These are phyloP conservation scores for Caenorhabditis sp. DNA, from an alignment of 2,888 invertebrate species.

Conservation along the genomic window DNA sequence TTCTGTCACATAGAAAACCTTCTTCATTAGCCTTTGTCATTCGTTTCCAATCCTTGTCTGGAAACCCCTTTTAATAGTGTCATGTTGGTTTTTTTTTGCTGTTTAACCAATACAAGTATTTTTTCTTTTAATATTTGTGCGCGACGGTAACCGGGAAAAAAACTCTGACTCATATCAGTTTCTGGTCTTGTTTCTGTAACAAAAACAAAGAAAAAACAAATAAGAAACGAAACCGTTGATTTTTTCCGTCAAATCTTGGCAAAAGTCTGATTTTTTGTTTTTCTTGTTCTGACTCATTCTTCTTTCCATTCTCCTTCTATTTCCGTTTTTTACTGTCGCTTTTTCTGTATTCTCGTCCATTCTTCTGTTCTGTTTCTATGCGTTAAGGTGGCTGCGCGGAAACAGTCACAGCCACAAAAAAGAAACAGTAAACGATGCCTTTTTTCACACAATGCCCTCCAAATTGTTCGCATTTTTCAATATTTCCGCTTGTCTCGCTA, in stretches of 20 bases:
- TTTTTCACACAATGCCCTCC: conserved; percentile 44
- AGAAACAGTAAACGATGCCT: conserved; percentile 24
- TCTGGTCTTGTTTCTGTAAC: too few relatives aligned
- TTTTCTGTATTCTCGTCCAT: background rate
- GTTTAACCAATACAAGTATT: too few relatives aligned
- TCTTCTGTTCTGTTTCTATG: conserved; percentile 11
- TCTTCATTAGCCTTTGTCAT: background rate
- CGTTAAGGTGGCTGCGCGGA: background rate
- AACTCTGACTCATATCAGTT: too few relatives aligned
- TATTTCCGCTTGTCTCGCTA: conserved; percentile 31
- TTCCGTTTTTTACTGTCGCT: background rate
- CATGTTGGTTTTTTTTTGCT: too few relatives aligned
- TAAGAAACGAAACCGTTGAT: background rate
- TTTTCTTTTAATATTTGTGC: too few relatives aligned
- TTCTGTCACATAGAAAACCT: background rate
- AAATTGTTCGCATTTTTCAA: conserved; percentile 54
- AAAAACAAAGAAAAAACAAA: too few relatives aligned
- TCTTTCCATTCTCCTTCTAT: background rate
- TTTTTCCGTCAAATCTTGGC: background rate
- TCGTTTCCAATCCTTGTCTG: conserved; percentile 24
- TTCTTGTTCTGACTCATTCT: conserved; percentile 2
- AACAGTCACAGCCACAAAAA: background rate
- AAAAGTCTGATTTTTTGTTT: background rate
- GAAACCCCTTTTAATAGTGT: too few relatives aligned
- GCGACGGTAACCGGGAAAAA: too few relatives aligned